Evolutionary conservation across 92 coral and sea anemone species (phyloP), one percentile per base, ranked within the genome.

Genomic region (Chrysogorgia sp.): DNA sequence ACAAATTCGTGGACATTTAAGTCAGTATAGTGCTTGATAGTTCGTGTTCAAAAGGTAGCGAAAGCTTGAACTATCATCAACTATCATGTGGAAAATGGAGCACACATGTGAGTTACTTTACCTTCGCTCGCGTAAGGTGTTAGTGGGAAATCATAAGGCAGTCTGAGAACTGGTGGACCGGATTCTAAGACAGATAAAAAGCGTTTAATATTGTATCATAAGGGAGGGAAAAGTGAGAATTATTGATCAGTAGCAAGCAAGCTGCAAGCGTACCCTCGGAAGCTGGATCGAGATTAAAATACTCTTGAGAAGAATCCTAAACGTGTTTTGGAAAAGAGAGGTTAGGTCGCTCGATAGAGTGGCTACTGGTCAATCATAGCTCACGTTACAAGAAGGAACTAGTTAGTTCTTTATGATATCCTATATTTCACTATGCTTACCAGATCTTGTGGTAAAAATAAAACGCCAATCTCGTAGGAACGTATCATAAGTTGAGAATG

Each of bases 381-480:
- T n/a, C n/a, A n/a, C n/a, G n/a, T n/a, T n/a, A n/a, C n/a, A n/a
- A n/a, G n/a, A n/a, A n/a, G n/a, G n/a, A n/a, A n/a, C n/a, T n/a
- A n/a, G n/a, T n/a, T n/a, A n/a, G n/a, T n/a, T n/a, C n/a, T n/a
- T n/a, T n/a, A n/a, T n/a, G n/a, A n/a, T n/a, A n/a, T n/a, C n/a
- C n/a, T n/a, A n/a, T n/a, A n/a, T n/a, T n/a, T n/a, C n/a, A n/a
- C n/a, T n/a, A n/a, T n/a, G n/a, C 53, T 63, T 40, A 83, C 96
- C 90, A 80, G 92, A 55, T 94, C 96, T 34, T 84, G 75, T 0
- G 98, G 97, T 15, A 94, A 82, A 56, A 94, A 94, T 23, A 94
- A 82, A n/a, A 94, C 97, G 0, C 98, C 98, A 35, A 94, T 94
- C 90, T 94, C 98, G 53, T 91, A 94, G 0, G 98, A 94, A 23